Base-by-base conservation (phyloP, 2,797 vertebrate species). In the Thaleichthys pacificus region DNA sequence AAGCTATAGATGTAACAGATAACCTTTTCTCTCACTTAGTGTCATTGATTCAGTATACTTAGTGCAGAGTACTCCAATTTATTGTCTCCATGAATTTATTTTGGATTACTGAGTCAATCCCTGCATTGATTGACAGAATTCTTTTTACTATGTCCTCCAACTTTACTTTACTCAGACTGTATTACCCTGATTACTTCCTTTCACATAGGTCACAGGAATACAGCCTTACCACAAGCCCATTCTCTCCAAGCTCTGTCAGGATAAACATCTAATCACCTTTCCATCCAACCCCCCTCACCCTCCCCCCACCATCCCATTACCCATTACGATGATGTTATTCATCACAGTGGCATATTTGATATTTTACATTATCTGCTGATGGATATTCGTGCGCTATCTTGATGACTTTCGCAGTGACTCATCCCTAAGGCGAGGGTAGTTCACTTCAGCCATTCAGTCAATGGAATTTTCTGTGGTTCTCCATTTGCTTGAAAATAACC, bases 21-120 rank as follows among this genome's bases (percentile, higher is more conserved):
- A 84, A 82, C 42, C 64, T 83, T 58, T 74, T 28, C 19, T 21
- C 73, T 83, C 77, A 73, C 73, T 78, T 30, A 12, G 28, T 77
- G 81, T 80, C 72, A 87, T 88, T 82, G 84, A 87, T 89, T 83
- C 63, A 26, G 72, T 76, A 76, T 71, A 84, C 82, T 89, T 86
- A 87, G 82, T 69, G 75, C 80, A 73, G 78, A 77, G 80, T 80
- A 79, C 56, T 72, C 28, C 54, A 26, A 63, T 70, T 68, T 75
- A 49, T 54, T 64, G 76, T 83, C 65, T 71, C 4, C 19, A 17
- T 58, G 19, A 7, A 80, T 61, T 0, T 19, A 42, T 73, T 63
- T 32, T 49, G 32, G 35, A 66, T 47, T 21, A 5, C 24, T 22
- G 64, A 22, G 47, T 42, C n/a, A 22, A 3, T 3, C 21, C 6